These are phyloP conservation scores for Ramphastos sulfuratus DNA, from an alignment of 2,113 vertebrate species.

Conservation along the genomic window DNA sequence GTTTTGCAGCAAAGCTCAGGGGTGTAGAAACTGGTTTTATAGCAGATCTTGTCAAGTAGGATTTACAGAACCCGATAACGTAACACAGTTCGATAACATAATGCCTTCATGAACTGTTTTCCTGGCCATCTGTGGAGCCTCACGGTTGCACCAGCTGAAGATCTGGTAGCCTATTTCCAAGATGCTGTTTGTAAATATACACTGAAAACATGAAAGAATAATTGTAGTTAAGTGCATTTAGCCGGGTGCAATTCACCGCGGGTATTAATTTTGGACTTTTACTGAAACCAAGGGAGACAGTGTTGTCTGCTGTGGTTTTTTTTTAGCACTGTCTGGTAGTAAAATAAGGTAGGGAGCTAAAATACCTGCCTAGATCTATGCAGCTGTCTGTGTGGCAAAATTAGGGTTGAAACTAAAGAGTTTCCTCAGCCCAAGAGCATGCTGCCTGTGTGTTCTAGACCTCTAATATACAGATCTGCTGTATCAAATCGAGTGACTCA, in stretches of 20 bases:
- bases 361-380: neutral
- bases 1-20: constrained; percentile 43
- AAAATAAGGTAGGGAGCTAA: neutral
- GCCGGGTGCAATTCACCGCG: neutral
- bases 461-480: neutral
- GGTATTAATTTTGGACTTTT: constrained; percentile 38
- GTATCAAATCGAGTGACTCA: neutral
- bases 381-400: neutral
- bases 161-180: constrained; percentile 34
- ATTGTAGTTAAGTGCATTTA: constrained; percentile 19
- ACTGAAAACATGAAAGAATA: constrained; percentile 31
- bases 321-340: neutral
- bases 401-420: neutral
- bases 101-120: constrained; percentile 22
- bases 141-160: constrained; percentile 15
- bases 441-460: neutral
- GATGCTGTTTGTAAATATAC: constrained; percentile 42
- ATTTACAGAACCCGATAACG: constrained; percentile 13
- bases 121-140: constrained; percentile 28
- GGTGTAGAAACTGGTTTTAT: constrained; percentile 39
- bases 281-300: neutral
- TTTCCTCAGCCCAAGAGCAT: neutral
- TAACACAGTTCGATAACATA: constrained; percentile 11
- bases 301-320: neutral
- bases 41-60: constrained; percentile 38